Base-by-base conservation (phyloP, 1,140 invertebrate genomes). In the Psix sp. region DNA sequence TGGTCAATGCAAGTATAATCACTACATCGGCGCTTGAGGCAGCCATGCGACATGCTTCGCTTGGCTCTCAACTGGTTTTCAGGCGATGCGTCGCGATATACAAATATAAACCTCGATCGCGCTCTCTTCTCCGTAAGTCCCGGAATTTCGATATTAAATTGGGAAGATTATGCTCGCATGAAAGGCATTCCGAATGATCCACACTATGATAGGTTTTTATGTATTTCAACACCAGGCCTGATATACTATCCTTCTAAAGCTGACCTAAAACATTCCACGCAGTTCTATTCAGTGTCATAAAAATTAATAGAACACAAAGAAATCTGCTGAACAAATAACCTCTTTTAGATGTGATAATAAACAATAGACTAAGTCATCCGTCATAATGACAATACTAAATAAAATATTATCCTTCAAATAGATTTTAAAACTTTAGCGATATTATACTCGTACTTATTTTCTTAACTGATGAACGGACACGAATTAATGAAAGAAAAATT, bases 11-110 rank as follows among this genome's bases (percentile, higher is more conserved):
- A 66, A 76, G 67, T 74, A 78, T 65, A 42, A 76, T 57, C 76
- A 70, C 43, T 48, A 54, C 42, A 73, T 60, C 42, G 51, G 46
- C 54, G 65, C 39, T 73, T 56, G 20, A 40, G 54, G 63, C 57
- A 49, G 36, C 52, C 39, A 75, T 73, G 62, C 51, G 74, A 78
- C 74, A 81, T 79, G 76, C 65, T 76, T 79, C 76, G 68, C 60
- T 78, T 77, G 39, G 49, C 49, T 65, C 74, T 48, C 57, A 46
- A 75, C 78, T 77, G 57, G 62, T 75, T 79, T 76, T 40, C 65
- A 52, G 39, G 18, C 65, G 43, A 67, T 62, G 51, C 56, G 40
- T 24, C 51, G 15, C 46, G 33, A 56, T 63, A 29, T 48, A 66
- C 18, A 14, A 52, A 17, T 48, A 51, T 60, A 11, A 35, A 35